Base-by-base conservation (phyloP, 2,797 vertebrate genomes). In the Podarcis siculus region DNA sequence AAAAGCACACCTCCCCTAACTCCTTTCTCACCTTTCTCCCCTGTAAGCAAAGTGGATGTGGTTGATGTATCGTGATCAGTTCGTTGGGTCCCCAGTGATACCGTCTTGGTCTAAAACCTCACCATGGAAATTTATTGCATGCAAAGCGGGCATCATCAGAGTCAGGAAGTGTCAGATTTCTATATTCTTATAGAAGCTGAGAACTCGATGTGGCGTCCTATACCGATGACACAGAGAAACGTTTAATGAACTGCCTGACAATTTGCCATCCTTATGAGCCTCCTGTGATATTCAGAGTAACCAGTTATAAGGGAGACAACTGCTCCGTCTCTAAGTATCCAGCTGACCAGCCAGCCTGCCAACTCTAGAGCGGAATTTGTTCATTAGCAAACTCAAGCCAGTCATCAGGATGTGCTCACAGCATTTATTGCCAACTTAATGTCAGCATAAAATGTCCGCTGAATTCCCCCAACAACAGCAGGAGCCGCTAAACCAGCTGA, bases 351-450 rank as follows among this genome's bases (percentile, higher is more conserved):
- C 37, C 39, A 87, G 72, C 39, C 73, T 82, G 83, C 72, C 83
- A 85, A 82, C 78, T 87, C 64, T 66, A 85, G 39, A 45, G 55
- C 55, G 82, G 83, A 86, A 88, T 82, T 32, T 78, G 64, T 88
- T 90, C 82, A 82, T 88, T 82, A 90, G 86, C 73, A 85, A 69
- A 90, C 66, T 72, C 79, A 81, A 82, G 61, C 72, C 49, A 66
- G 49, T 82, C 49, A 71, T 88, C 83, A 78, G 64, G 64, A 81
- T 85, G 45, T 77, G 61, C 77, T 77, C 30, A 9, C 23, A 37
- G 71, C 87, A 88, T 87, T 79, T 82, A 84, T 21, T 78, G 72
- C 39, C 37, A 87, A 1, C 37, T 82, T 79, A 91, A 19, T 23
- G 5, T 79, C 67, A 90, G 0, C 13, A 23, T 2, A 3, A 64